phyloP scores from a whole-genome alignment of 2,113 vertebrate genomes.

The Salvelinus namaycush region DNA sequence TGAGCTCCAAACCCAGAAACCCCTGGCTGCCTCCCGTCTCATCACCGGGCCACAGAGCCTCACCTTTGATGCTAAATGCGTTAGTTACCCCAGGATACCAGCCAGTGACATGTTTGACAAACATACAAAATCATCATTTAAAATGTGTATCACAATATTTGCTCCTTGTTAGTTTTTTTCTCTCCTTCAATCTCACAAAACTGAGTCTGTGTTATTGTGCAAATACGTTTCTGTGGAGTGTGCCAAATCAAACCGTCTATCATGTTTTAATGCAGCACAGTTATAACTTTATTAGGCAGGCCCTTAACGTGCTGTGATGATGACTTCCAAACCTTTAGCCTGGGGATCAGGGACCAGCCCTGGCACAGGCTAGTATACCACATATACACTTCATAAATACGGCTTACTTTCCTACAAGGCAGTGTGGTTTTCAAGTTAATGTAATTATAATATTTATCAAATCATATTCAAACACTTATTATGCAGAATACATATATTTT shows the following conservation, averaged over 20 bases:
- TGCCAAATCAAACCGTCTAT: slow-evolving; percentile 43
- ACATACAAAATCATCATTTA: slow-evolving; percentile 34
- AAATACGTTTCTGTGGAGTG: slow-evolving; percentile 38
- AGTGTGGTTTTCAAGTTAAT: slow-evolving; percentile 37
- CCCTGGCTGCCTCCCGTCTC: slow-evolving; percentile 40
- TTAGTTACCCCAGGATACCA: slow-evolving; percentile 32
- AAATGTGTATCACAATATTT: slow-evolving; percentile 46
- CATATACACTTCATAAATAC: slow-evolving; percentile 38
- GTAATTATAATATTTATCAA: slow-evolving; percentile 40
- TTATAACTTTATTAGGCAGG: slow-evolving; percentile 37
- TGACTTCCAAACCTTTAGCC: slow-evolving; percentile 27
- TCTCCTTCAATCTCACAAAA: slow-evolving; percentile 22
- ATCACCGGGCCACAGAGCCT: slow-evolving; percentile 7
- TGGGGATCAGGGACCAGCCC: slow-evolving; percentile 17
- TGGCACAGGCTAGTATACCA: slow-evolving; percentile 20
- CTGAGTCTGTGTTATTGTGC: slow-evolving; percentile 22
- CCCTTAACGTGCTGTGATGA: slow-evolving; percentile 36
- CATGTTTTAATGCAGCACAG: slow-evolving; percentile 30
- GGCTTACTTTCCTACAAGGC: slow-evolving; percentile 23
- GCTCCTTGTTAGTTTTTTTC: slow-evolving; percentile 14
- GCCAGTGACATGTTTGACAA: slow-evolving; percentile 29
- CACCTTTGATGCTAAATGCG: slow-evolving; percentile 40
- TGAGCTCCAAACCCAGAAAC: slow-evolving; percentile 33
- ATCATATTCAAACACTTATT: slow-evolving; percentile 34
- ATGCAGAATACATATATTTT: slow-evolving; percentile 18